Base-by-base conservation (phyloP, 2,113 vertebrate genomes). In the Pomatorhinus ruficollis region DNA sequence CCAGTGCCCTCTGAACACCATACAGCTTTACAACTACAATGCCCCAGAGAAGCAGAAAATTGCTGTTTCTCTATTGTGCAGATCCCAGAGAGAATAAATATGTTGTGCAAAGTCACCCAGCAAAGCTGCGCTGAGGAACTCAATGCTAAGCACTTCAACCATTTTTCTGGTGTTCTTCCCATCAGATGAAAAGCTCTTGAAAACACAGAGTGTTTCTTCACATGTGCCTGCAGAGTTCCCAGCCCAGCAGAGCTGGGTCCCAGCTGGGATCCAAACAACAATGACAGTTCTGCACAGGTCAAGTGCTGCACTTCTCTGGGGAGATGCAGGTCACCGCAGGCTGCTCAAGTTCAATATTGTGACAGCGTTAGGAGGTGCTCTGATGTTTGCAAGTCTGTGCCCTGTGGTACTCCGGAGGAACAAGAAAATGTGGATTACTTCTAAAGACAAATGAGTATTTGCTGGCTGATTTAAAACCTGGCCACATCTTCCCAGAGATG, bases 31-130 rank as follows among this genome's bases (percentile, higher is more conserved):
- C 83, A 83, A 56, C 85, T 91, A 54, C 85, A 83, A 23, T 77
- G 83, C 72, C 79, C 50, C 1, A 6, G 82, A 95, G 93, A 83
- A 83, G 60, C 2, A 90, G 75, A 74, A 77, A 94, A 91, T 86
- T 53, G 77, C 31, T 80, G 40, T 83, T 94, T 83, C 83, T 94
- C 79, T 77, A 45, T 87, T 95, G 85, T 88, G 88, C 31, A 78
- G 77, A 78, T 90, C 90, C 76, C 76, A 93, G 84, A 81, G 89
- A 50, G 83, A 76, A 88, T 50, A 94, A 97, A 66, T 50, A 24
- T 9, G 21, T 76, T 94, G 83, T 93, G 86, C 79, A 95, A 87
- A 95, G 76, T 74, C 92, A 90, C 79, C 44, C 93, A 93, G 92
- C 59, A 83, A 83, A 66, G 49, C 54, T 76, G 0, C 5, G 63